Evolutionary conservation across 2,888 invertebrate species (phyloP).

Genomic region (Eubasilissa splendida): DNA sequence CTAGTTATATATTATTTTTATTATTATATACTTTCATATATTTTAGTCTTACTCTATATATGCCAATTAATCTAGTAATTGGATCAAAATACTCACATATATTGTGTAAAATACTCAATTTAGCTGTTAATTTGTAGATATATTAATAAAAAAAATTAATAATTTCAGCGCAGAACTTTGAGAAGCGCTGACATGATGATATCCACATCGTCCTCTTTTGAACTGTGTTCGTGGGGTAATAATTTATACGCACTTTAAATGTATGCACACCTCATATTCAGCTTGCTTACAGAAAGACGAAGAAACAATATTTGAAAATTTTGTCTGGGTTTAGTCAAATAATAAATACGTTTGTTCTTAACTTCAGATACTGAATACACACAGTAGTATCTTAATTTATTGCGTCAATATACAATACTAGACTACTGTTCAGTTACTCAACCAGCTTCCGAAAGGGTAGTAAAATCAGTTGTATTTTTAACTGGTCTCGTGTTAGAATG

Average conservation of each 20-base stretch:
- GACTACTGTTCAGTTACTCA: no score
- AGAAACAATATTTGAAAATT: constrained; percentile 7
- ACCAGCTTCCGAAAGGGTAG: no score
- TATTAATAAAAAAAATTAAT: neutral
- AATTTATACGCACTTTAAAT: constrained; percentile 8
- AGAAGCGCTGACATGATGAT: neutral
- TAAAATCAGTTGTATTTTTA: no score
- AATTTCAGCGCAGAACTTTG: neutral
- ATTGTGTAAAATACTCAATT: no score
- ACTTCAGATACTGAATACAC: neutral
- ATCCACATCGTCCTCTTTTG: neutral
- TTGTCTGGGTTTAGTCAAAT: neutral
- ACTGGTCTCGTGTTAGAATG: no score
- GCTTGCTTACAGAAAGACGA: neutral
- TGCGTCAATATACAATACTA: no score
- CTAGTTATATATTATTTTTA: no score
- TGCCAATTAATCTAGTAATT: no score
- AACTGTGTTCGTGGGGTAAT: constrained; percentile 1
- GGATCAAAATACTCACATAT: no score
- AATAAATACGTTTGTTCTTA: constrained; percentile 5
- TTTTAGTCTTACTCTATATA: no score
- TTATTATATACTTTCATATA: no score
- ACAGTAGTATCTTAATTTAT: neutral
- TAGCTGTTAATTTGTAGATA: neutral
- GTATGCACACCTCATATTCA: neutral